Evolutionary conservation across 2,888 invertebrate genomes (phyloP).

Genomic region (Drosophila flavopinicola): DNA sequence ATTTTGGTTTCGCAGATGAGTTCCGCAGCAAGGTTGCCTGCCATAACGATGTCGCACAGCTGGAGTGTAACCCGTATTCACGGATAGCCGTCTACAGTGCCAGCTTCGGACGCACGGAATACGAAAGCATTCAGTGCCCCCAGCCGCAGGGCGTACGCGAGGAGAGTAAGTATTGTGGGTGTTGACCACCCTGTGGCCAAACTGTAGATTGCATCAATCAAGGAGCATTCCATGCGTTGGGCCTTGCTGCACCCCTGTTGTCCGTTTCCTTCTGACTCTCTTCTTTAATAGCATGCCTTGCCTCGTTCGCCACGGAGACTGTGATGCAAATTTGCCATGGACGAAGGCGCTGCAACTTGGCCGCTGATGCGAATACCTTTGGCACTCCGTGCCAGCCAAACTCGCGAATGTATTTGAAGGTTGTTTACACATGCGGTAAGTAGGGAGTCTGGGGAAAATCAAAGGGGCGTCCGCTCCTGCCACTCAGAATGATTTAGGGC

Average conservation of each 20-base stretch:
- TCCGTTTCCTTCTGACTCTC: constrained; percentile 1
- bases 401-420: constrained; percentile 93
- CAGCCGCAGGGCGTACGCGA: constrained; percentile 94
- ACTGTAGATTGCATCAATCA: constrained; percentile 37
- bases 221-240: constrained; percentile 9
- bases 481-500: constrained; percentile 58
- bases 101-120: constrained; percentile 95
- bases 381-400: constrained; percentile 92
- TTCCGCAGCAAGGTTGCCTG: constrained; percentile 97
- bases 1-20: constrained; percentile 89
- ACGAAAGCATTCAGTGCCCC: constrained; percentile 94
- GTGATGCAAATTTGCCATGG: constrained; percentile 95
- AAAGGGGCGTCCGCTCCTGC: constrained; percentile 35
- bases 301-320: constrained; percentile 94
- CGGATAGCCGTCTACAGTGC: constrained; percentile 97
- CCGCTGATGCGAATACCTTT: constrained; percentile 93
- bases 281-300: constrained; percentile 90
- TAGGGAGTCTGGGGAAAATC: constrained; percentile 61
- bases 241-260: neutral
- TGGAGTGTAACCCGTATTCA: constrained; percentile 94
- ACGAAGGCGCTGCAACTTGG: constrained; percentile 91
- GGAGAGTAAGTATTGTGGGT: constrained; percentile 89
- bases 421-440: constrained; percentile 95
- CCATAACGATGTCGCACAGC: constrained; percentile 94
- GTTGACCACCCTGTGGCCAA: neutral